Percentiles rank a stretch among this genome's conserved stretches.
Conservation (phyloP, 2,797 vertebrate genomes). For the Sebastes itinus region DNA sequence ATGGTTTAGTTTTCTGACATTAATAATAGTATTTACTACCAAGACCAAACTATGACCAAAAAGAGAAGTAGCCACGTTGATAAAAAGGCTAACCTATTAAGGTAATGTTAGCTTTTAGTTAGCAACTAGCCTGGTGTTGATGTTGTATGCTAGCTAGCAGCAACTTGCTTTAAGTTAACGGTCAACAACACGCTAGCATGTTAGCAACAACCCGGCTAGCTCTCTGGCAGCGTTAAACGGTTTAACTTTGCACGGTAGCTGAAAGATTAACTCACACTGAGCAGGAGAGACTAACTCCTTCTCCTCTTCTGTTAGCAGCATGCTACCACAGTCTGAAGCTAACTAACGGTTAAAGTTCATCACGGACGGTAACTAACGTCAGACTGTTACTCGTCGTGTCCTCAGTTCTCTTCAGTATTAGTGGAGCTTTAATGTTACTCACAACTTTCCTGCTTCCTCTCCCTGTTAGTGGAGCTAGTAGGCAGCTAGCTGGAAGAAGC, state of each 20-base stretch:
- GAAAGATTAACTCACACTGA: conserved; percentile 51
- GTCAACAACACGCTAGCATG: background rate
- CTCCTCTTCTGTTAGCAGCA: conserved; percentile 42
- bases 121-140: conserved; percentile 59
- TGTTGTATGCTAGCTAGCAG: conserved; percentile 8
- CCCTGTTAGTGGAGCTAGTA: background rate
- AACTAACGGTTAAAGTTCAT: conserved; percentile 66
- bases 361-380: conserved; percentile 1
- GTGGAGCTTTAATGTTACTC: conserved; percentile 54
- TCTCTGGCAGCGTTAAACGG: too few relatives aligned
- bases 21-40: too few relatives aligned
- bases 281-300: conserved; percentile 61
- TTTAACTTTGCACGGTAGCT: background rate
- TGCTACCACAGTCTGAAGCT: conserved; percentile 60
- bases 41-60: background rate
- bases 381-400: background rate
- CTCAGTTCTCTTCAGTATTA: background rate
- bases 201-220: background rate
- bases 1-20: background rate
- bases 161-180: conserved; percentile 21
- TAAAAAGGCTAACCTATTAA: background rate
- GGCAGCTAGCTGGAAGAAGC: too few relatives aligned
- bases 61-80: background rate
- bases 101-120: conserved; percentile 38
- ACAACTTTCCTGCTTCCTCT: conserved; percentile 71